Percentiles rank a stretch among this genome's conserved stretches.
Evolutionary conservation across 2,888 invertebrate species (phyloP).

Genomic region (Callimorpha dominula): DNA sequence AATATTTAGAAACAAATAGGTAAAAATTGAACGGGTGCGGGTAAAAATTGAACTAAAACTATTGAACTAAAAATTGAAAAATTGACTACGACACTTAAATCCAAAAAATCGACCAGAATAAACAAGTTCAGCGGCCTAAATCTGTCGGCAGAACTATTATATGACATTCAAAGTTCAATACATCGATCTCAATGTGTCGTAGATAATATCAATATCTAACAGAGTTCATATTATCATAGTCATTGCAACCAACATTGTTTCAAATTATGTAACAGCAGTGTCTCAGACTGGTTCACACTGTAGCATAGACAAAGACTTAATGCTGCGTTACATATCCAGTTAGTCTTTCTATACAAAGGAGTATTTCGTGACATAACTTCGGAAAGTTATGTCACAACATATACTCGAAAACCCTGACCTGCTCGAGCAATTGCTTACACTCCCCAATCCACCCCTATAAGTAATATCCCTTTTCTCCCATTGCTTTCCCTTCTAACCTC

Average conservation of each 20-base stretch:
- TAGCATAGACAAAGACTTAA: neutral
- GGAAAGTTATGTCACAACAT: too few relatives aligned
- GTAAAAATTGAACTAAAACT: too few relatives aligned
- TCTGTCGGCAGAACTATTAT: neutral
- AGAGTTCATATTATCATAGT: neutral
- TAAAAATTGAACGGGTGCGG: too few relatives aligned
- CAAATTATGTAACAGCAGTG: neutral
- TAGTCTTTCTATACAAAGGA: neutral
- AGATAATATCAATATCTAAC: neutral
- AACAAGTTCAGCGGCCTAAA: neutral
- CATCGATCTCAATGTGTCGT: neutral
- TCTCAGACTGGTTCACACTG: neutral
- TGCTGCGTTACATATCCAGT: too few relatives aligned
- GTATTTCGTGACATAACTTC: neutral
- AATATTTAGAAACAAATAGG: too few relatives aligned
- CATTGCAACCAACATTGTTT: neutral
- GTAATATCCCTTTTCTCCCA: too few relatives aligned
- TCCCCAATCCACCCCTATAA: too few relatives aligned
- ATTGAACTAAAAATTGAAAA: too few relatives aligned
- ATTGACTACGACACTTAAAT: neutral
- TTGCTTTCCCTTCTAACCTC: too few relatives aligned
- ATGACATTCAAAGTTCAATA: constrained; percentile 1
- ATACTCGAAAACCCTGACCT: too few relatives aligned
- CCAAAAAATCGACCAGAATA: neutral
- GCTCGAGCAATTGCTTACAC: too few relatives aligned